Conservation (phyloP, 2,113 vertebrate species). For the Lophotis ruficrista region DNA sequence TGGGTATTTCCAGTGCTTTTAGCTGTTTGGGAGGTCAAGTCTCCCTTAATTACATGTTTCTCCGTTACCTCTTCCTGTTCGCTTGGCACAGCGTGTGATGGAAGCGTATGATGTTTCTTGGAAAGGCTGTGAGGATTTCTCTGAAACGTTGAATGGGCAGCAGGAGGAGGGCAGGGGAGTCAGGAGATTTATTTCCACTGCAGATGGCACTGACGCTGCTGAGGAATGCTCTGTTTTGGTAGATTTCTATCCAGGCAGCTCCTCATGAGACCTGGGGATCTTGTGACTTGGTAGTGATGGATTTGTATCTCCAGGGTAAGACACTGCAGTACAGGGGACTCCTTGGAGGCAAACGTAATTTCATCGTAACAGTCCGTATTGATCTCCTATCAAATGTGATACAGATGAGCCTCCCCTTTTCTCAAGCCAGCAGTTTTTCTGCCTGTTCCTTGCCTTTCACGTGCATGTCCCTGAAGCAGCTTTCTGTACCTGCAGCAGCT, state of each 20-base stretch:
- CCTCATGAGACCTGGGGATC: neutral
- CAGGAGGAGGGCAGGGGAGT: neutral
- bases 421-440: neutral
- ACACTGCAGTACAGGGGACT: neutral
- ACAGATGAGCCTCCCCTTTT: neutral
- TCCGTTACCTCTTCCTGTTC: constrained; percentile 18
- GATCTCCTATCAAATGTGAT: neutral
- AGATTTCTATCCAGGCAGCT: neutral
- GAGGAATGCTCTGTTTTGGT: neutral
- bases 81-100: neutral
- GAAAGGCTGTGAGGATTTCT: constrained; percentile 44
- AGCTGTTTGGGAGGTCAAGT: constrained; percentile 18
- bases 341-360: neutral
- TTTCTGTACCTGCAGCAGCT: neutral
- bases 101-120: neutral
- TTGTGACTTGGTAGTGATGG: neutral
- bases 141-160: constrained; percentile 15
- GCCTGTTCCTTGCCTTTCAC: neutral
- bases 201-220: neutral
- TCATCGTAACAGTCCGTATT: neutral
- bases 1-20: constrained; percentile 45
- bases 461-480: neutral
- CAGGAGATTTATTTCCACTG: neutral
- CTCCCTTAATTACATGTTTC: constrained; percentile 40
- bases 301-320: neutral